These are phyloP conservation scores for Polypterus bichir DNA, from an alignment of 2,113 vertebrate genomes.

Conservation along the genomic window DNA sequence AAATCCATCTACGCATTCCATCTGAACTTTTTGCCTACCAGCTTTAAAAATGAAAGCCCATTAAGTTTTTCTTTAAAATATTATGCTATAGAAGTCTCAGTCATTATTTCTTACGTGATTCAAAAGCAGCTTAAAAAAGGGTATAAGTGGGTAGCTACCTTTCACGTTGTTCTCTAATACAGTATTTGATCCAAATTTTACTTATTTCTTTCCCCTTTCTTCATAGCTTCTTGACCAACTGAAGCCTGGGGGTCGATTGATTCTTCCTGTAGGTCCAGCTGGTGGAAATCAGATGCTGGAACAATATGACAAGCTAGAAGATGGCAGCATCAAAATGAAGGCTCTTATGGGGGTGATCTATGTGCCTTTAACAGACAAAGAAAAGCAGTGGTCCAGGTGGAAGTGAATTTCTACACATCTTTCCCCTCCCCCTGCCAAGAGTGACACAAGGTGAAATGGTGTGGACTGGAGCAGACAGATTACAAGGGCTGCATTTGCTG, in stretches of 20 bases:
- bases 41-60: no score
- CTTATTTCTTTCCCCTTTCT: slow-evolving; percentile 12
- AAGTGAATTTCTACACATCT: slow-evolving; percentile 94
- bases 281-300: slow-evolving; percentile 98
- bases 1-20: no score
- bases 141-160: no score
- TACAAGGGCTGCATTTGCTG: slow-evolving; percentile 59
- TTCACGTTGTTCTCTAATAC: no score
- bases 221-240: slow-evolving; percentile 87
- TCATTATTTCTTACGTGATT: no score
- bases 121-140: no score
- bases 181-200: no score
- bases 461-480: slow-evolving; percentile 74
- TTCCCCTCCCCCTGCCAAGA: slow-evolving; percentile 66
- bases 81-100: no score
- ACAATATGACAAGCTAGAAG: slow-evolving; percentile 94
- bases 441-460: slow-evolving; percentile 86
- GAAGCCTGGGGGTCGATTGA: slow-evolving; percentile 92
- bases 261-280: slow-evolving; percentile 89
- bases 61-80: no score
- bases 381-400: slow-evolving; percentile 99
- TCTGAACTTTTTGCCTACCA: no score
- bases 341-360: slow-evolving; percentile 99
- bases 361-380: slow-evolving; percentile 99
- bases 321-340: slow-evolving; percentile 97